Evolutionary conservation across 1,140 invertebrate genomes (phyloP), one percentile per base, ranked within the genome.

Genomic region (Formica selysi): DNA sequence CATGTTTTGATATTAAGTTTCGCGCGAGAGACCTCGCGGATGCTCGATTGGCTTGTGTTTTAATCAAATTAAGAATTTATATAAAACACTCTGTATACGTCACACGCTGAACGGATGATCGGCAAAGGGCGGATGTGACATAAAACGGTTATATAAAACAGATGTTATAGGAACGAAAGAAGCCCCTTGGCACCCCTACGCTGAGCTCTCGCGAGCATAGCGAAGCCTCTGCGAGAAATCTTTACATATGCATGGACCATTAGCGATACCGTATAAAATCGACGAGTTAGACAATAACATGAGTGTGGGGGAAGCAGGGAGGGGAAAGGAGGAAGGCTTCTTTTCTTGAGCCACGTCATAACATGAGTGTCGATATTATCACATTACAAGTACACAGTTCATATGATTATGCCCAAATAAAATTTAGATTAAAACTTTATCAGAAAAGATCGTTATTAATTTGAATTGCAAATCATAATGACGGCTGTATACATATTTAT

Each of bases 51-150:
- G 36, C 36, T 57, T 70, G 74, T 89, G 78, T 92, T 90, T 19
- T 94, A 94, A 94, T 94, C 93, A 92, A 93, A 92, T 94, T 94
- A 94, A 90, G 71, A 93, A 93, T 94, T 94, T 93, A 93, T 94
- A 94, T 93, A 93, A 93, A 94, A 94, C 92, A 94, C 76, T 92
- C 13, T 51, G 48, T 51, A 11, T 11, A 51, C 16, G 89, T 76
- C 83, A 79, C 90, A 91, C 91, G 90, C 70, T 83, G 86, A 74
- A 84, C 84, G 90, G 86, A 87, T 85, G 87, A 92, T 91, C 54
- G 70, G 87, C 78, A 36, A 51, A 38, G 59, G 51, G 48, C 71
- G 16, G 79, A 76, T 74, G 68, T 88, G 91, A 92, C 91, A 91
- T 89, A 91, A 93, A 92, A 90, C 90, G 91, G 92, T 94, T 94